Evolutionary conservation across 2,113 vertebrate species (phyloP).

Genomic region (Hippocampus mohnikei): DNA sequence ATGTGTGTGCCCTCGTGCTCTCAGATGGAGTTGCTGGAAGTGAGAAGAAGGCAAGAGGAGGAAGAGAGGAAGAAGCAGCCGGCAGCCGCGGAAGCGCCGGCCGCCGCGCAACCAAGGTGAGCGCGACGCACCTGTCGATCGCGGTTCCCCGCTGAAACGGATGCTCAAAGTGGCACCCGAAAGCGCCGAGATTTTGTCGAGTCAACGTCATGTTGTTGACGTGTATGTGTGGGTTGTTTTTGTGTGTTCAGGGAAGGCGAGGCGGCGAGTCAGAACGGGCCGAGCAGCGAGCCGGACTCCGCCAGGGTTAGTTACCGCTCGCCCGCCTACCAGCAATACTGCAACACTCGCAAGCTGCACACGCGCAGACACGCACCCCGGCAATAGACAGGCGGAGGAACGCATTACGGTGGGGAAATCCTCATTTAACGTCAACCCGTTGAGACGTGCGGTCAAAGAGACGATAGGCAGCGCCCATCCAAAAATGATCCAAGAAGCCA

Average conservation of each 20-base stretch:
- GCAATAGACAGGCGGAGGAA: not conserved
- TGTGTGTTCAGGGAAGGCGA: slow-evolving; percentile 74
- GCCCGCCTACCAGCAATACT: slow-evolving; percentile 94
- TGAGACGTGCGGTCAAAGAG: no score
- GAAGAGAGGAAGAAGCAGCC: slow-evolving; percentile 89
- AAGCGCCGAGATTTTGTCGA: no score
- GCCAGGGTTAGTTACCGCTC: slow-evolving; percentile 99
- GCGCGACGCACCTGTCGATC: not conserved
- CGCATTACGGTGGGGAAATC: no score
- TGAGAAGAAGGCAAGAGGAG: slow-evolving; percentile 93
- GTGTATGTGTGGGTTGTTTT: not conserved
- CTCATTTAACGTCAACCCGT: no score
- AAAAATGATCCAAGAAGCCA: no score
- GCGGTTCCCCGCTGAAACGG: no score
- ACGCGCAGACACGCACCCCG: slow-evolving; percentile 74
- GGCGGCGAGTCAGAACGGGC: slow-evolving; percentile 86
- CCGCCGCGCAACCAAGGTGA: slow-evolving; percentile 47
- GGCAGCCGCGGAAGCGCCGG: slow-evolving; percentile 68
- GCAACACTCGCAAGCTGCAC: slow-evolving; percentile 81
- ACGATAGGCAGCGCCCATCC: no score
- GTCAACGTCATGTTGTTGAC: not conserved
- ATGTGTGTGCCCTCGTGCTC: not conserved
- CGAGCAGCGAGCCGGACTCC: slow-evolving; percentile 90
- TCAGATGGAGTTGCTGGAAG: slow-evolving; percentile 90
- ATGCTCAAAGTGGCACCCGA: no score